Conservation (phyloP, 2,888 invertebrate species). For the Busseola fusca region DNA sequence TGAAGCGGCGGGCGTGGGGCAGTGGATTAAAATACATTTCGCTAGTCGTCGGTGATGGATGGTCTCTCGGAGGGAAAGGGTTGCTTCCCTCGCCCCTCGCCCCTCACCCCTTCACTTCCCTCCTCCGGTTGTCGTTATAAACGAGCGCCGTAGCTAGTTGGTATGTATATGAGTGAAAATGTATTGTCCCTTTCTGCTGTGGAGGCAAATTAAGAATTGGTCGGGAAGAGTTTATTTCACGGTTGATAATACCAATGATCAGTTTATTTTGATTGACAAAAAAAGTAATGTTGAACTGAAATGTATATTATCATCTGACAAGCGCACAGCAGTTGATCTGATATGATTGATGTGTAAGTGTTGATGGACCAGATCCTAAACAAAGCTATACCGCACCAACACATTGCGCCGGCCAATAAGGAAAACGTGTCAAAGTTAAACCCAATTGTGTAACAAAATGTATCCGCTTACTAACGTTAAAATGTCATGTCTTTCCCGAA, state of each 20-base stretch:
- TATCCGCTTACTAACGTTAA: slow-evolving; percentile 53
- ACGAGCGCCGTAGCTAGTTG: slow-evolving; percentile 57
- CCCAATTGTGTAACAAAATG: slow-evolving; percentile 56
- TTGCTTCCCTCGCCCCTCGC: slow-evolving; percentile 69
- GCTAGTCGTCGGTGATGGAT: slow-evolving; percentile 85
- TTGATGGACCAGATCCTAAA: slow-evolving; percentile 54
- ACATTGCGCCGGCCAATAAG: slow-evolving; percentile 52
- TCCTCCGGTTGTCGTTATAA: slow-evolving; percentile 31
- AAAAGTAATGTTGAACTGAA: not conserved
- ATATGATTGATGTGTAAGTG: slow-evolving; percentile 42
- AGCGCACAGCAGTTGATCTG: not conserved
- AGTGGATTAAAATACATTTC: slow-evolving; percentile 89
- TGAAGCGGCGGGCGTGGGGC: slow-evolving; percentile 84
- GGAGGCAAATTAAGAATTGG: slow-evolving; percentile 2
- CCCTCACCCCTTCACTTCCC: slow-evolving; percentile 35
- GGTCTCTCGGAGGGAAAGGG: slow-evolving; percentile 79
- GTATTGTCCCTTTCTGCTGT: slow-evolving; percentile 56
- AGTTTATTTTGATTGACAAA: not conserved
- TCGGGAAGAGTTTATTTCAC: not conserved
- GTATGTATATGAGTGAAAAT: slow-evolving; percentile 75
- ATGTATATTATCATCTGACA: not conserved
- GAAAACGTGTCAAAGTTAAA: slow-evolving; percentile 61
- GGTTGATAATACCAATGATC: not conserved
- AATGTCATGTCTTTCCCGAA: slow-evolving; percentile 60
- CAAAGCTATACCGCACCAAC: slow-evolving; percentile 33